Evolutionary conservation across 2,797 vertebrate species (phyloP).

Genomic region (Myotis daubentonii): DNA sequence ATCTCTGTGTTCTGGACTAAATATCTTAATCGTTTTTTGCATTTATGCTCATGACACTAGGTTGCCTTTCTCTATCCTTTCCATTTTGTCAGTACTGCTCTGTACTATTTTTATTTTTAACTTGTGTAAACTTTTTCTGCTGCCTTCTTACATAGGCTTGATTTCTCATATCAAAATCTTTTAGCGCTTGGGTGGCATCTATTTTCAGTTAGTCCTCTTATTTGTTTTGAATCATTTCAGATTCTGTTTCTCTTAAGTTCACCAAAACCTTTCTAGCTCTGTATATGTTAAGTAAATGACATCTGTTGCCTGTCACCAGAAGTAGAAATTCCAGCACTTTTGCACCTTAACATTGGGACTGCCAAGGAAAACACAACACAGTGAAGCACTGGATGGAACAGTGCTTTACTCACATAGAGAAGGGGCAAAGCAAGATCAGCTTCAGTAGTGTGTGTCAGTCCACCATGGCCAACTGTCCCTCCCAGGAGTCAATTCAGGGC

Average conservation of each 20-base stretch:
- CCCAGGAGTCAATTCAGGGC: background rate
- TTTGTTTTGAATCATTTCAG: background rate
- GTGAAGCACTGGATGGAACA: background rate
- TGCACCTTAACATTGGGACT: background rate
- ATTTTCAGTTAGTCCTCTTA: background rate
- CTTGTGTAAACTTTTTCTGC: background rate
- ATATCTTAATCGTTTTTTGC: background rate
- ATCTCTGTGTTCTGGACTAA: background rate
- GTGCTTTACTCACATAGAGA: background rate
- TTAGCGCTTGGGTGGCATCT: background rate
- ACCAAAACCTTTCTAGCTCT: background rate
- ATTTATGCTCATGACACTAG: background rate
- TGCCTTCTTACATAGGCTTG: background rate
- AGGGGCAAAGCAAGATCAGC: background rate
- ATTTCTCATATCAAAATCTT: background rate
- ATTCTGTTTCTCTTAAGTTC: background rate
- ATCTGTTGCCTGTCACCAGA: background rate
- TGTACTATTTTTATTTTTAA: background rate
- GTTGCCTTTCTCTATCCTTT: slow-evolving; percentile 22
- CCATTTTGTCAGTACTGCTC: background rate
- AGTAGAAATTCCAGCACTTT: background rate
- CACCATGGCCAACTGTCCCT: background rate
- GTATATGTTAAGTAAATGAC: background rate
- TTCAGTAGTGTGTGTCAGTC: background rate
- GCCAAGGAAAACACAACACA: background rate